Conservation (phyloP, 2,797 vertebrate genomes). For the Pseudocheirus occidentalis region DNA sequence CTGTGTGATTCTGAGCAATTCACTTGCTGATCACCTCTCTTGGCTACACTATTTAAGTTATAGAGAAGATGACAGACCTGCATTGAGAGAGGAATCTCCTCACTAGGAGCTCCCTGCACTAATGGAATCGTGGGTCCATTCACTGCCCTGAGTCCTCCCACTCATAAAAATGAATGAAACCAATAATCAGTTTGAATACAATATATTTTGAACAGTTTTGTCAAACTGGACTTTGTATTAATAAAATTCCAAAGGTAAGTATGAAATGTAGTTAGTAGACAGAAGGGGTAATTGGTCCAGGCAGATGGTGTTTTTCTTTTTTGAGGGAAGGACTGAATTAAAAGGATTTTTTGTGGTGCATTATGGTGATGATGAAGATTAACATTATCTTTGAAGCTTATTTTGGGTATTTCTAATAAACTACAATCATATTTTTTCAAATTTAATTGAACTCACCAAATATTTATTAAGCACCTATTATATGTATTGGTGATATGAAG, state of each 20-base stretch:
- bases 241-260: neutral
- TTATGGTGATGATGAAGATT: neutral
- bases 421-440: constrained; percentile 27
- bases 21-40: neutral
- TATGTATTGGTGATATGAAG: neutral
- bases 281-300: neutral
- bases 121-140: neutral
- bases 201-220: neutral
- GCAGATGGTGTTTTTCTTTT: neutral
- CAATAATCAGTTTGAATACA: neutral
- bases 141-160: neutral
- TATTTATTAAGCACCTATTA: neutral
- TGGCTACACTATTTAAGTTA: neutral
- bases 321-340: neutral
- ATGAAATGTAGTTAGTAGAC: neutral
- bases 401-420: neutral
- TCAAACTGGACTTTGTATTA: neutral
- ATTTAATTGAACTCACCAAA: neutral
- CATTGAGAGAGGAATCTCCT: neutral
- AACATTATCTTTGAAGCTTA: constrained; percentile 12
- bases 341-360: neutral
- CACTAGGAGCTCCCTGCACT: neutral
- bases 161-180: neutral
- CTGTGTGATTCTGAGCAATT: neutral
- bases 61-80: neutral